These are phyloP conservation scores for Aegypius monachus DNA, from an alignment of 2,113 vertebrate genomes.

Conservation along the genomic window DNA sequence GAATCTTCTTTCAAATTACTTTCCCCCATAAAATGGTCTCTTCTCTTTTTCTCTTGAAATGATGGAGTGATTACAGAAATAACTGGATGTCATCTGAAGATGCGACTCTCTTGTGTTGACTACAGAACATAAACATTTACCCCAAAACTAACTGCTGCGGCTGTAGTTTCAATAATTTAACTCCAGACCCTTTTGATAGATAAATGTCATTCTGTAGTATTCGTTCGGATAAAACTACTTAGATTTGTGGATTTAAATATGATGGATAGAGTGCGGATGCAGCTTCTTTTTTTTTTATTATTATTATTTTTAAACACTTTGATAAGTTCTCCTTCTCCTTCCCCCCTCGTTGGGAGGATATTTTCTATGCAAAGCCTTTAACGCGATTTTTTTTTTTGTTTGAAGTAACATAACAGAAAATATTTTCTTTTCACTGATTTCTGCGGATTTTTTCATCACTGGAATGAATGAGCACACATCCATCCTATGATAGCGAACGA, in stretches of 20 bases:
- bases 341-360: not conserved
- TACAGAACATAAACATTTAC: slow-evolving; percentile 43
- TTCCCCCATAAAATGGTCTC: slow-evolving; percentile 66
- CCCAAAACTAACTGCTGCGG: slow-evolving; percentile 11
- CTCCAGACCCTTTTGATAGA: slow-evolving; percentile 31
- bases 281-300: not conserved
- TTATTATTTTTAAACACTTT: slow-evolving; percentile 31
- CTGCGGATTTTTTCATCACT: not conserved
- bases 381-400: not conserved
- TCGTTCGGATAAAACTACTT: slow-evolving; percentile 18
- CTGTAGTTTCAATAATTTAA: slow-evolving; percentile 40
- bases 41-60: slow-evolving; percentile 5
- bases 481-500: not conserved
- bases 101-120: slow-evolving; percentile 37
- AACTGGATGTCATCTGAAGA: slow-evolving; percentile 34
- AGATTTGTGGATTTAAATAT: slow-evolving; percentile 43
- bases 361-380: not conserved
- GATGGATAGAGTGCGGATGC: slow-evolving; percentile 30
- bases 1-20: slow-evolving; percentile 73
- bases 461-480: not conserved
- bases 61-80: slow-evolving; percentile 57
- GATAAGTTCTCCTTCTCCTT: not conserved
- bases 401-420: not conserved
- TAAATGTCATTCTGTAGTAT: not conserved
- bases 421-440: not conserved